A percentile compares a stretch with the other conserved stretches of the same genome.
Conservation (phyloP, 1,140 invertebrate species). For the Nymphalis io region DNA sequence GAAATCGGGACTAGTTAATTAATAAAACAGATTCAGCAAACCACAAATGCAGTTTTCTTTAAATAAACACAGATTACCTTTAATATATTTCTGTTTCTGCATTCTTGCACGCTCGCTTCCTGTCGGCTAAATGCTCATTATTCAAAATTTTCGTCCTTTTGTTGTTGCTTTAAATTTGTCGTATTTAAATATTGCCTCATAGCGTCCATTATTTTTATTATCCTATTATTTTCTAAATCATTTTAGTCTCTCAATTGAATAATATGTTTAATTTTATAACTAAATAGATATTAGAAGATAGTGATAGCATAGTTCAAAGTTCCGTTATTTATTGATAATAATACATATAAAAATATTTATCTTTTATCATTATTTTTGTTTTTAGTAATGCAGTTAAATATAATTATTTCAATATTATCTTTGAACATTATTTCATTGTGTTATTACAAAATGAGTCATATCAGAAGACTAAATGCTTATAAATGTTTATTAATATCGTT, state of each 20-base stretch:
- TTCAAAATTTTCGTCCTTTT: slow-evolving; percentile 44
- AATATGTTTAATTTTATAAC: too few relatives aligned
- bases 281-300: too few relatives aligned
- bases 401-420: neutral
- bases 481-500: slow-evolving; percentile 14
- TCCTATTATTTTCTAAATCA: neutral
- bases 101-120: slow-evolving; percentile 46
- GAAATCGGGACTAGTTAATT: neutral
- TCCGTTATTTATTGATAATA: too few relatives aligned
- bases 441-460: slow-evolving; percentile 34
- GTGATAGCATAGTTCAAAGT: too few relatives aligned
- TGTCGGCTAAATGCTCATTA: slow-evolving; percentile 49
- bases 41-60: neutral
- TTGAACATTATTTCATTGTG: neutral
- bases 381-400: neutral
- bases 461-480: neutral
- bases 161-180: slow-evolving; percentile 28
- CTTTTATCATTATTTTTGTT: too few relatives aligned
- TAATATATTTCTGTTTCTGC: slow-evolving; percentile 20
- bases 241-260: too few relatives aligned
- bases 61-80: neutral
- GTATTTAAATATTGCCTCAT: slow-evolving; percentile 18
- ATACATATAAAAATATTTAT: too few relatives aligned
- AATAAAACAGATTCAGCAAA: neutral
- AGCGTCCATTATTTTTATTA: neutral